Percentiles rank a stretch among this genome's conserved stretches.
Conservation (phyloP, 2,888 invertebrate species). For the Trachelus troglodyta region DNA sequence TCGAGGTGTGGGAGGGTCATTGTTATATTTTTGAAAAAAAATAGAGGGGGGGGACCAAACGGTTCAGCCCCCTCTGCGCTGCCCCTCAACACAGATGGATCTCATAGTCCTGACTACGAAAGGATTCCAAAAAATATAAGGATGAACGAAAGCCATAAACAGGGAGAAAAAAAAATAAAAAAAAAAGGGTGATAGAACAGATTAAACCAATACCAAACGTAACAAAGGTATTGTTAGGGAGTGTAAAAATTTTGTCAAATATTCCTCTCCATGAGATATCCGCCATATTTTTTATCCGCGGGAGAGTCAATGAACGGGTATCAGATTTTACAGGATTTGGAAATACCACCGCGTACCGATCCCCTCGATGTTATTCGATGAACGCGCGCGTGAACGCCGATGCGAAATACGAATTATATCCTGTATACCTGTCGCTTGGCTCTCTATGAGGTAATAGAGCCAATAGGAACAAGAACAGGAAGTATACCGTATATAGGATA, state of each 20-base stretch:
- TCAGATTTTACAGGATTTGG: conserved; percentile 24
- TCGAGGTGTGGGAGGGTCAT: neutral
- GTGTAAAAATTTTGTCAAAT: too few species aligned
- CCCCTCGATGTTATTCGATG: conserved; percentile 21
- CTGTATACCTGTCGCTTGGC: neutral
- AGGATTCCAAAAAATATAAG: neutral
- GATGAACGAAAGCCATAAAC: too few species aligned
- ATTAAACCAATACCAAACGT: neutral
- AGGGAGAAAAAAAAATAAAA: too few species aligned
- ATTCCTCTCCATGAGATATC: too few species aligned
- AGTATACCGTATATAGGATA: too few species aligned
- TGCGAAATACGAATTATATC: neutral
- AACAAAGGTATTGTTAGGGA: too few species aligned
- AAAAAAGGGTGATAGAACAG: neutral
- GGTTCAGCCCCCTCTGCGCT: too few species aligned
- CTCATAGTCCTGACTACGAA: neutral
- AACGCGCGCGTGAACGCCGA: neutral
- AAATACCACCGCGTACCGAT: conserved; percentile 17
- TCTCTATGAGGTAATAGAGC: too few species aligned
- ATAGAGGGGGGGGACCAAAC: too few species aligned
- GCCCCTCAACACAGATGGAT: neutral
- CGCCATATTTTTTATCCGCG: too few species aligned
- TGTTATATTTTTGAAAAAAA: neutral
- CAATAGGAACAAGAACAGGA: too few species aligned
- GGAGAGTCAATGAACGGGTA: neutral